Evolutionary conservation across 2,797 vertebrate genomes (phyloP).

Genomic region (Calcarius lapponicus): DNA sequence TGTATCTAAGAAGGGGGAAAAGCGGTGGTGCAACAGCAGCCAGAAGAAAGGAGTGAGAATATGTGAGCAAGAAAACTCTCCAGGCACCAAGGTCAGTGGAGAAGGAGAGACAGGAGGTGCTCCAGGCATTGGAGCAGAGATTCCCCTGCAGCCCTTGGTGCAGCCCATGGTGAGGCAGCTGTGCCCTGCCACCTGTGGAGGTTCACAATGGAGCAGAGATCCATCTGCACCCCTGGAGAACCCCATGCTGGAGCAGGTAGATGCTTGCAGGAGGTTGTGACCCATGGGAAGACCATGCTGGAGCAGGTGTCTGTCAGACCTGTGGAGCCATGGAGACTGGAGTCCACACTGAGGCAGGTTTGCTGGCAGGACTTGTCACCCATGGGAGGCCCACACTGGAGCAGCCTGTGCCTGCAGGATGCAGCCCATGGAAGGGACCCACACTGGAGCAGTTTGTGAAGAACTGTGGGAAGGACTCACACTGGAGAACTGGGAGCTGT

Average conservation of each 20-base stretch:
- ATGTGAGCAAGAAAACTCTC: neutral
- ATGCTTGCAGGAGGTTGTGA: neutral
- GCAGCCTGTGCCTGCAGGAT: neutral
- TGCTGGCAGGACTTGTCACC: neutral
- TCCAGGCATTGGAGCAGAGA: neutral
- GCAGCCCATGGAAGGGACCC: neutral
- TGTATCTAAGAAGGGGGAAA: rapidly evolving
- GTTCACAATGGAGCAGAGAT: neutral
- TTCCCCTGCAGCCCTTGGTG: neutral
- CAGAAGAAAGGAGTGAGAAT: neutral
- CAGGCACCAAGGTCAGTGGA: neutral
- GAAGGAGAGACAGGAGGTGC: neutral
- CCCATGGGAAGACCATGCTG: too few relatives aligned
- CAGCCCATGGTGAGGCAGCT: neutral
- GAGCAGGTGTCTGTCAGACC: neutral
- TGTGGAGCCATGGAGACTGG: neutral
- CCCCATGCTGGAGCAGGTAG: neutral
- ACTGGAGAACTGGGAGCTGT: neutral
- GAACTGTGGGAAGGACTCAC: neutral
- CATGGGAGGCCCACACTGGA: neutral
- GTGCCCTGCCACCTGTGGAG: neutral
- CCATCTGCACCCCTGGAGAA: neutral
- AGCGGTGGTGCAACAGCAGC: neutral
- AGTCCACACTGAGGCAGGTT: neutral
- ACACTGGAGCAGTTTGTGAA: neutral